Percentiles rank a stretch among this genome's conserved stretches.
phyloP scores from a whole-genome alignment of 2,113 vertebrate genomes.

The Peromyscus polionotus region DNA sequence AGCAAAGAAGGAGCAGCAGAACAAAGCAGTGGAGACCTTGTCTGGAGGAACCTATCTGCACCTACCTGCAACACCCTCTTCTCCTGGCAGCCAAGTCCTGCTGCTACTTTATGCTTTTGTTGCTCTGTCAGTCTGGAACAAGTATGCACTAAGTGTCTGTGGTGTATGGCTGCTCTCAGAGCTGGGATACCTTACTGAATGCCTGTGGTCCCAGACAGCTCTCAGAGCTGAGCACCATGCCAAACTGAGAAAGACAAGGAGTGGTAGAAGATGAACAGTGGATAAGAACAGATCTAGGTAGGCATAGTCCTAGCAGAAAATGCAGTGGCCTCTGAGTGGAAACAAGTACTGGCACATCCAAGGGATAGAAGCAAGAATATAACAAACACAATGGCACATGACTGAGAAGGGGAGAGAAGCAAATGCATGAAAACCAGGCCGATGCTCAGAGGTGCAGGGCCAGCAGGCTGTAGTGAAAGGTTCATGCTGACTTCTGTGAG shows the following conservation, averaged over 20 bases:
- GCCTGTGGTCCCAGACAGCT: not conserved
- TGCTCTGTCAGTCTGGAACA: not conserved
- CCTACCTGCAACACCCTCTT: not conserved
- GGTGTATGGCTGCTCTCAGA: not conserved
- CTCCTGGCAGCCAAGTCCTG: too few relatives aligned
- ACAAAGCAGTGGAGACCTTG: not conserved
- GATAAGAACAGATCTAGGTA: not conserved
- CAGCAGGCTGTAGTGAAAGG: not conserved
- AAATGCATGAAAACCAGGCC: not conserved
- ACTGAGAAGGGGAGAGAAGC: not conserved
- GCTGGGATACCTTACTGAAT: not conserved
- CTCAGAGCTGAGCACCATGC: rapidly evolving
- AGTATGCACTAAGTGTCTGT: not conserved
- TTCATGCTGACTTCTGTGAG: not conserved
- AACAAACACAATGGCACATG: not conserved
- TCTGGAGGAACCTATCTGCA: not conserved
- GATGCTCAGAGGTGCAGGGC: rapidly evolving
- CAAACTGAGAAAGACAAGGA: not conserved
- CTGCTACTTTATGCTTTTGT: not conserved
- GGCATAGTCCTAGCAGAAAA: not conserved
- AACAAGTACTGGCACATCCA: not conserved
- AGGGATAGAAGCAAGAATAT: not conserved
- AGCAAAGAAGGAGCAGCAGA: not conserved
- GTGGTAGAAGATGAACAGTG: not conserved
- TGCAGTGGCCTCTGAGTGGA: not conserved